These are phyloP conservation scores for Dinoponera quadriceps DNA, from an alignment of 1,140 invertebrate species.

Conservation along the genomic window DNA sequence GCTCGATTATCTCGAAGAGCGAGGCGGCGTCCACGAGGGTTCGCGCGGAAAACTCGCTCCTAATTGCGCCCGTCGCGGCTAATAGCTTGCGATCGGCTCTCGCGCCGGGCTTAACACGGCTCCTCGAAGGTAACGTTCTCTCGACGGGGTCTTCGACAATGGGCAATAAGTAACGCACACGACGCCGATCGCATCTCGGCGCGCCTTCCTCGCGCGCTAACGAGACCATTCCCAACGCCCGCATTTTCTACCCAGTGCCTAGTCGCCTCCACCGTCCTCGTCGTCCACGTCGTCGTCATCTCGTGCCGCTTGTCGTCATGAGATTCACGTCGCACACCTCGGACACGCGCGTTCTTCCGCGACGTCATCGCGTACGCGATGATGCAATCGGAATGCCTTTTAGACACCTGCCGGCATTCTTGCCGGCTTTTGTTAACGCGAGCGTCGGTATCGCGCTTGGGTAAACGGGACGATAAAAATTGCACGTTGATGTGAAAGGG, in stretches of 20 bases:
- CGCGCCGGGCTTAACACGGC: background rate
- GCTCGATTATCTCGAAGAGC: conserved; percentile 45
- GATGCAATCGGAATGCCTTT: conserved; percentile 50
- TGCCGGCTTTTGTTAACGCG: conserved; percentile 63
- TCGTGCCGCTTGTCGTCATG: conserved; percentile 5
- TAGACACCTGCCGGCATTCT: conserved; percentile 32
- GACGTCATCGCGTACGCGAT: conserved; percentile 46
- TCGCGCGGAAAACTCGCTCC: conserved; percentile 36
- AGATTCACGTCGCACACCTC: conserved; percentile 48
- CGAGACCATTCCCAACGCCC: conserved; percentile 68
- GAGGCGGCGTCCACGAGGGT: background rate
- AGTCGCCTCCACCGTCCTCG: background rate
- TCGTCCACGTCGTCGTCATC: background rate
- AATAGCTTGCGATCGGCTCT: conserved; percentile 62
- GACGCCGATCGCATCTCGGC: conserved; percentile 67
- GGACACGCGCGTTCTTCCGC: conserved; percentile 19
- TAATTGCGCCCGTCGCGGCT: conserved; percentile 61
- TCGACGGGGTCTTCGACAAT: conserved; percentile 63
- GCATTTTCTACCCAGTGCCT: conserved; percentile 52
- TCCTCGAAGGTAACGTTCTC: conserved; percentile 34
- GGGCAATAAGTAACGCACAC: conserved; percentile 72
- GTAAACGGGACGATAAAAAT: conserved; percentile 61
- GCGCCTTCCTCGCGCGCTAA: conserved; percentile 61
- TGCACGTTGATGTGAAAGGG: background rate
- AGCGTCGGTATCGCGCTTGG: conserved; percentile 64